Evolutionary conservation across 2,888 invertebrate genomes (phyloP).

Genomic region (Gymnocheta viridis): DNA sequence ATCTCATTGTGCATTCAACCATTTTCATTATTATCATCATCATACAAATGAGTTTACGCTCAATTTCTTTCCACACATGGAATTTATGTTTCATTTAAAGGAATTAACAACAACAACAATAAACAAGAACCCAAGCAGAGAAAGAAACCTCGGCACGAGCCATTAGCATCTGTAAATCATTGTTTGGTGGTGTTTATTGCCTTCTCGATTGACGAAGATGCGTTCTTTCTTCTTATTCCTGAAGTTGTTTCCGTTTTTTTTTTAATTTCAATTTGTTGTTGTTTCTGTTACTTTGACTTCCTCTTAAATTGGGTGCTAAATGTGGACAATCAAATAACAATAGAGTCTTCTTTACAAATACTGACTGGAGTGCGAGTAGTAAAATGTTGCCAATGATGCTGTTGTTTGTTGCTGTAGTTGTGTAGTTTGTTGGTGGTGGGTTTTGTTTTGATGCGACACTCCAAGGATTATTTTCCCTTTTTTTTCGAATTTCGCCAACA

Average conservation of each 20-base stretch:
- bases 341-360: slow-evolving; percentile 40
- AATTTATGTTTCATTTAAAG: not conserved
- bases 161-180: slow-evolving; percentile 68
- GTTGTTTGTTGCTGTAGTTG: not conserved
- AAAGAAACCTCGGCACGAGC: slow-evolving; percentile 63
- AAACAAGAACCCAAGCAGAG: not conserved
- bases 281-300: slow-evolving; percentile 44
- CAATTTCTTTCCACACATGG: slow-evolving; percentile 54
- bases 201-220: slow-evolving; percentile 37
- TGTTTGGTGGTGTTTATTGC: slow-evolving; percentile 57
- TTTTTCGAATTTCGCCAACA: slow-evolving; percentile 14
- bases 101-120: not conserved
- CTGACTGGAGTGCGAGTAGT: slow-evolving; percentile 12
- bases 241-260: slow-evolving; percentile 17
- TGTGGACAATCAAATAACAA: slow-evolving; percentile 63
- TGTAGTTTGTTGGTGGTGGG: slow-evolving; percentile 13
- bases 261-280: slow-evolving; percentile 25
- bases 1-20: slow-evolving; percentile 62
- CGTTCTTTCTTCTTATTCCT: not conserved
- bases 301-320: slow-evolving; percentile 69
- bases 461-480: slow-evolving; percentile 5
- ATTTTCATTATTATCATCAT: slow-evolving; percentile 63
- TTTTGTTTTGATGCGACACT: slow-evolving; percentile 27
- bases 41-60: slow-evolving; percentile 68
- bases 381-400: slow-evolving; percentile 27